Evolutionary conservation across 2,888 invertebrate genomes (phyloP).

Genomic region (Chesias legatella): DNA sequence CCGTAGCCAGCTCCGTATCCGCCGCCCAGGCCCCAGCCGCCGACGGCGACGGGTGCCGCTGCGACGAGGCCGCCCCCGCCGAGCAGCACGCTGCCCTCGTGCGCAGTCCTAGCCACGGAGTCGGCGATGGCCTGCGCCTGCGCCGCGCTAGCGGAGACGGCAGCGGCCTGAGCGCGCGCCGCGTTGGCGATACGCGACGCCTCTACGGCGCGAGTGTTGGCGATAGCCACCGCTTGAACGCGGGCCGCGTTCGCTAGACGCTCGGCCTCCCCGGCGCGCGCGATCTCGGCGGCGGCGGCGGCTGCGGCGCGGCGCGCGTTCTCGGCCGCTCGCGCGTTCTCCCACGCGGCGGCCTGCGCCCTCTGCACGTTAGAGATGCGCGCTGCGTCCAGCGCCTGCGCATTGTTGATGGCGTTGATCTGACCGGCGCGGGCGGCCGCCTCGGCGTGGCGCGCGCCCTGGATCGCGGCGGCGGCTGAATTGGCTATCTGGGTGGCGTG

Average conservation of each 20-base stretch:
- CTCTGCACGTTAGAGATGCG: conserved; percentile 67
- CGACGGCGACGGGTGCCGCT: conserved; percentile 28
- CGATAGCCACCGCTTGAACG: conserved; percentile 65
- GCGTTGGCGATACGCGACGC: conserved; percentile 68
- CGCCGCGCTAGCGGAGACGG: conserved; percentile 56
- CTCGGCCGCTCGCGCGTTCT: conserved; percentile 66
- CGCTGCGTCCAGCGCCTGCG: conserved; percentile 65
- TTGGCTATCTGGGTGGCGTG: conserved; percentile 67
- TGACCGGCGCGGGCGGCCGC: conserved; percentile 66
- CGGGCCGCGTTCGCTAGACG: conserved; percentile 68
- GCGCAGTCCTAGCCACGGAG: conserved; percentile 57
- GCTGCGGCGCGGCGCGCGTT: conserved; percentile 65
- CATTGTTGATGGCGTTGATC: conserved; percentile 65
- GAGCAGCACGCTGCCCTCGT: conserved; percentile 36
- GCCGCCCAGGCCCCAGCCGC: conserved; percentile 33
- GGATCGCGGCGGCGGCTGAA: conserved; percentile 69
- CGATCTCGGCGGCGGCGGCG: conserved; percentile 50
- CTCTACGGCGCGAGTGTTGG: conserved; percentile 67
- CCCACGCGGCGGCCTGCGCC: conserved; percentile 69
- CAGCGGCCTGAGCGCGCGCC: conserved; percentile 48
- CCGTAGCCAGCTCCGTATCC: conserved; percentile 36
- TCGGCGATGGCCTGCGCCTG: conserved; percentile 64
- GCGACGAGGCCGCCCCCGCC: conserved; percentile 37
- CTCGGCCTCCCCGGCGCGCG: conserved; percentile 56
- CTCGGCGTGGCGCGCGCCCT: conserved; percentile 66